Base-by-base conservation (phyloP, 92 coral and sea anemone genomes). In the Palythoa grandiflora region DNA sequence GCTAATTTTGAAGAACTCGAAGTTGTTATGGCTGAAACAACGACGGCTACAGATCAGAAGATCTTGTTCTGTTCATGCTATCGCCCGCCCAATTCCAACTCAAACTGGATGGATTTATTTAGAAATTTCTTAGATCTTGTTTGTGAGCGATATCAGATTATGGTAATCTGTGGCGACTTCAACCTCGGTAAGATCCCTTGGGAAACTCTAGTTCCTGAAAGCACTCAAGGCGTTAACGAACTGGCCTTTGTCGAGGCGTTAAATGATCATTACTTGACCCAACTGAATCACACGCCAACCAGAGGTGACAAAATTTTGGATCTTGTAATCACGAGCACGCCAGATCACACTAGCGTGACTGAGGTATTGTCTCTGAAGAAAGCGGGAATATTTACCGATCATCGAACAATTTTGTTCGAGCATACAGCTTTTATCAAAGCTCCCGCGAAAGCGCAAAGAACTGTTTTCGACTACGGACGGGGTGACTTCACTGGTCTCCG, bases 391-490 rank as follows among this genome's bases (percentile, higher is more conserved):
- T 48, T 75, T 16, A 86, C 89, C 66, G 84, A 86, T 75, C 89
- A 86, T 61, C 17, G 71, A n/a, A 47, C 73, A 35, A 75, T 77
- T 44, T 36, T 71, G 47, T 73, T 73, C 84, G 53, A 76, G 54
- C 40, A 75, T 52, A 65, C 79, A 60, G 72, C 39, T 38, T 71
- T 37, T 66, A 75, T 73, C 9, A 93, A 87, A 71, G 93, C 93
- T 5, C 83, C 77, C 48, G 59, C 16, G 19, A 90, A 83, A 60
- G 12, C 38, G n/a, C 75, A 75, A 57, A 71, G 91, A 14, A 63
- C 88, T 66, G 93, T 92, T 16, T 92, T 60, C 77, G 88, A 90
- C 80, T 92, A 92, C 79, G 40, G 75, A 35, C 77, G 61, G 40
- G 95, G 87, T 8, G 93, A 92, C 78, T 89, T 89, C 71, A 79